Percentiles rank a stretch among this genome's conserved stretches.
Evolutionary conservation across 2,888 invertebrate genomes (phyloP).

Genomic region (Hirtodrosophila trivittata): DNA sequence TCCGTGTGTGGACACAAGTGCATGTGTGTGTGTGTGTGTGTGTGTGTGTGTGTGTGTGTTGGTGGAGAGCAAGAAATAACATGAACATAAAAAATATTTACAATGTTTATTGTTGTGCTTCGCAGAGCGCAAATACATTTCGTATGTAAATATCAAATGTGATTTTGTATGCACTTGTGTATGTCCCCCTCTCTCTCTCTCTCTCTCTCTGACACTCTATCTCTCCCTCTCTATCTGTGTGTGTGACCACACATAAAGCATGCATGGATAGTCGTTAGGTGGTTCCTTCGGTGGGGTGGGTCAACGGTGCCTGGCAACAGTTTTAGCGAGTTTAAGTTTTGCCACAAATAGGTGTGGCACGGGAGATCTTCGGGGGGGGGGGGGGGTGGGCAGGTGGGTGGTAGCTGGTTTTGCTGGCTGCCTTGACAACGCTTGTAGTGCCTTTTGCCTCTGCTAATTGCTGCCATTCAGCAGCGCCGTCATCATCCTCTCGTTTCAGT

Average conservation of each 20-base stretch:
- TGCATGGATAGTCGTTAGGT: constrained; percentile 54
- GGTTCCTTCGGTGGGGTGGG: constrained; percentile 13
- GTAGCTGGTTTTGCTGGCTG: background rate
- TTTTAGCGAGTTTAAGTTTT: constrained; percentile 32
- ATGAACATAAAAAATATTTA: constrained; percentile 60
- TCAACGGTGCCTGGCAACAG: constrained; percentile 14
- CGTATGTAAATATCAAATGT: constrained; percentile 74
- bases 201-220: background rate
- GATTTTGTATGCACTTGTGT: constrained; percentile 64
- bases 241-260: constrained; percentile 49
- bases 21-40: background rate
- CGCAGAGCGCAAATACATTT: constrained; percentile 75
- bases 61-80: constrained; percentile 34
- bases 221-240: background rate
- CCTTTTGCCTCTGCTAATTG: constrained; percentile 60
- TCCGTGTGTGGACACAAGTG: constrained; percentile 12
- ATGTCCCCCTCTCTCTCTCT: background rate
- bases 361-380: background rate
- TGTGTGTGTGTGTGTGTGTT: constrained; percentile 5
- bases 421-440: constrained; percentile 43
- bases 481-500: constrained; percentile 43
- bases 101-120: constrained; percentile 80
- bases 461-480: constrained; percentile 54
- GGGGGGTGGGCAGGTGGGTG: background rate
- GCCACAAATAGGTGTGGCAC: background rate